Evolutionary conservation across 2,888 invertebrate genomes (phyloP).

Genomic region (Ctena decussata): DNA sequence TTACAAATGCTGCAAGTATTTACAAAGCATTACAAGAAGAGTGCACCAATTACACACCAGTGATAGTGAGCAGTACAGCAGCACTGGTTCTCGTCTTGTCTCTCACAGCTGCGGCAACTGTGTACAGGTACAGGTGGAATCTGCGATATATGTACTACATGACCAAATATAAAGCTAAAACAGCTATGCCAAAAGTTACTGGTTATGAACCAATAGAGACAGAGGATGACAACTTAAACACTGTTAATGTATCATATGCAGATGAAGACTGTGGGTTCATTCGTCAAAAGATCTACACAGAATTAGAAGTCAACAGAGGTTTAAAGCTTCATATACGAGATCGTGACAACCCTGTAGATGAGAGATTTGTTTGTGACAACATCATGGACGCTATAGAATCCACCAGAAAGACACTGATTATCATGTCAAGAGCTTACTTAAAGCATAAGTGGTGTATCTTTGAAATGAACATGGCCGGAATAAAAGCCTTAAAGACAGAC

Average conservation of each 20-base stretch:
- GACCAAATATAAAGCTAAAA: slow-evolving; percentile 33
- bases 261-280: slow-evolving; percentile 37
- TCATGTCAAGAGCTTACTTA: slow-evolving; percentile 45
- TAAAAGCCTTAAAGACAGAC: slow-evolving; percentile 46
- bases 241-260: slow-evolving; percentile 57
- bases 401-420: slow-evolving; percentile 43
- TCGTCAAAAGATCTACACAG: slow-evolving; percentile 24
- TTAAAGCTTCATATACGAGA: slow-evolving; percentile 50
- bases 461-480: slow-evolving; percentile 61
- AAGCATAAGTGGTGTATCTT: slow-evolving; percentile 59
- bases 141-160: slow-evolving; percentile 55
- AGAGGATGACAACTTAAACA: slow-evolving; percentile 17
- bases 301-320: slow-evolving; percentile 39
- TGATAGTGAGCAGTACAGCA: slow-evolving; percentile 10
- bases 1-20: not conserved
- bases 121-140: slow-evolving; percentile 48
- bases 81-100: slow-evolving; percentile 16
- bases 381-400: slow-evolving; percentile 51
- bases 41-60: slow-evolving; percentile 24
- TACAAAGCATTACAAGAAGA: slow-evolving; percentile 8
- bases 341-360: slow-evolving; percentile 48
- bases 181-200: not conserved
- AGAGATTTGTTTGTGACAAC: slow-evolving; percentile 54
- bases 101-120: slow-evolving; percentile 17
- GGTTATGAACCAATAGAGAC: not conserved